Evolutionary conservation across 2,113 vertebrate species (phyloP), one percentile per base, ranked within the genome.

Genomic region (Pao palembangensis): DNA sequence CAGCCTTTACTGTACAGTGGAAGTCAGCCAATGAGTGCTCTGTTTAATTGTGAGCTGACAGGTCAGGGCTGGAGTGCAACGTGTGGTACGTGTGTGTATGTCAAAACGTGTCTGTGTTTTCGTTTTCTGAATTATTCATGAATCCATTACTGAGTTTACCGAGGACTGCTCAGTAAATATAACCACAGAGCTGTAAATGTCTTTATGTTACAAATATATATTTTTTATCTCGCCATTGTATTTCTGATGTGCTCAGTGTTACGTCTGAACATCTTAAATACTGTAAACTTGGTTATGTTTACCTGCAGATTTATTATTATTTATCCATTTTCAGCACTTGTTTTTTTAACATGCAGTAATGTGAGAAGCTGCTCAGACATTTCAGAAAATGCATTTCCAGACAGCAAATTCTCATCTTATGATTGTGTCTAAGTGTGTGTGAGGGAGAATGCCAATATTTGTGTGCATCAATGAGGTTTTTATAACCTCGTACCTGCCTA

Each of bases 301-400:
- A 23, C 69, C 44, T 66, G 59, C 56, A 51, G 53, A 67, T 53
- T 20, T 66, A n/a, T 28, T 8, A 34, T 57, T 31, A 62, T 18
- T 44, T 61, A 28, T 51, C 55, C 34, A 38, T 38, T 38, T 38
- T 12, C 1, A 38, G 34, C 34, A 8, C 49, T 55, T 75, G 60
- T 64, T 80, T 73, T 58, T 76, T 83, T 82, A 72, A 73, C 69
- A 81, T 86, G 78, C 81, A 84, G 78, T 82, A 75, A 76, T 71
- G 43, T 71, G 64, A 73, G 52, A 64, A 55, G 75, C 66, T 76
- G 70, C 58, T 79, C 55, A 20, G 55, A 58, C 51, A 54, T 44
- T 52, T 61, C 61, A 55, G 61, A 55, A 51, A 55, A 54, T 60
- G 48, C 64, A 51, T 75, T 25, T 71, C 28, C 55, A 62, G 28